Percentiles rank a stretch among this genome's conserved stretches.
These are phyloP conservation scores for Apotomis capreana DNA, from an alignment of 2,888 invertebrate genomes.

Conservation along the genomic window DNA sequence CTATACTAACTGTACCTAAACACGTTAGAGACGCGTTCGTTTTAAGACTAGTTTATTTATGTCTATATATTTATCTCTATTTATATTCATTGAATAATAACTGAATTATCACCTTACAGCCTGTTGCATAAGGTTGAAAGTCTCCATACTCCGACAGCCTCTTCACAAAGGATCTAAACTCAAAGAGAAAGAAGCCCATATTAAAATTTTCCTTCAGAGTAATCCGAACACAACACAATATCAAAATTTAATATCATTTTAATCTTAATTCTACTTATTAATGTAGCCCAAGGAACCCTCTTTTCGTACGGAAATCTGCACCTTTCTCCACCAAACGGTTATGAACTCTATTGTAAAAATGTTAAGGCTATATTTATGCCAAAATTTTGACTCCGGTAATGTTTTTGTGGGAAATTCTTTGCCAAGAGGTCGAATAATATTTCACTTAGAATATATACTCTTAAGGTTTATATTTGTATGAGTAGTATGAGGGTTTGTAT, in stretches of 20 bases:
- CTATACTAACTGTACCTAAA: too few relatives aligned
- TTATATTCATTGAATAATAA: too few relatives aligned
- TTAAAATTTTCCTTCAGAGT: conserved; percentile 77
- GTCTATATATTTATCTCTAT: too few relatives aligned
- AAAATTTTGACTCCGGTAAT: neutral
- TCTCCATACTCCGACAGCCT: neutral
- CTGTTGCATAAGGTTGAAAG: conserved; percentile 20
- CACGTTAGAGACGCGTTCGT: too few relatives aligned
- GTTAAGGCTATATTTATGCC: neutral
- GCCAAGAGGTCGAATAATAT: conserved; percentile 30
- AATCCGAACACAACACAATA: conserved; percentile 82
- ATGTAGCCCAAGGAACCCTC: conserved; percentile 74
- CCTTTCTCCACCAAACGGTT: conserved; percentile 46
- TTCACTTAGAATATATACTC: conserved; percentile 37
- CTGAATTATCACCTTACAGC: conserved; percentile 3
- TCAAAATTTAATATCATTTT: conserved; percentile 84
- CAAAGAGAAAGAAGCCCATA: conserved; percentile 72
- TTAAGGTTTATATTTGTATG: conserved; percentile 1
- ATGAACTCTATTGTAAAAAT: conserved; percentile 41
- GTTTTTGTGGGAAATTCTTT: conserved; percentile 1
- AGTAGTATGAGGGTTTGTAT: conserved; percentile 41
- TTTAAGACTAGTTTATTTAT: too few relatives aligned
- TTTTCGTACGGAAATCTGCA: conserved; percentile 58
- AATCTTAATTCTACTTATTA: conserved; percentile 83
- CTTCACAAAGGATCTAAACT: conserved; percentile 50